Evolutionary conservation across 2,888 invertebrate species (phyloP).

Genomic region (Rhamnusium bicolor): DNA sequence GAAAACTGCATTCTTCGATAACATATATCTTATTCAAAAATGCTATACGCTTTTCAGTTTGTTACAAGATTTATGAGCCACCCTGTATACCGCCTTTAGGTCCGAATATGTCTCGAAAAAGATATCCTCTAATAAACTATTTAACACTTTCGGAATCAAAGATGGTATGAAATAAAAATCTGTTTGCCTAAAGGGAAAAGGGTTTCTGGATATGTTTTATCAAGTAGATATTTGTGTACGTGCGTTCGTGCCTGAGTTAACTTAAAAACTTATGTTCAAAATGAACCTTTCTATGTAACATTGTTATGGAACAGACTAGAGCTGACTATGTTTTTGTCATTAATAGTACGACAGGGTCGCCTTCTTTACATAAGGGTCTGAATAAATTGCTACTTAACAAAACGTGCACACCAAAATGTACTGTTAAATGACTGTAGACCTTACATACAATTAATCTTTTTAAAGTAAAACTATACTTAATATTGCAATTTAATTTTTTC

Average conservation of each 20-base stretch:
- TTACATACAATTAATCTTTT: background rate
- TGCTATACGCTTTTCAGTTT: too few relatives aligned
- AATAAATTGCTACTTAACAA: background rate
- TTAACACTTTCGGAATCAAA: background rate
- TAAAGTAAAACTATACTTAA: background rate
- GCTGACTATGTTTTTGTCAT: background rate
- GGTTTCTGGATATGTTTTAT: background rate
- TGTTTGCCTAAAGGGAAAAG: background rate
- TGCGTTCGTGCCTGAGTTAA: constrained; percentile 1
- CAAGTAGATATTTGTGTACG: constrained; percentile 4
- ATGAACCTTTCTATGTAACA: constrained; percentile 11
- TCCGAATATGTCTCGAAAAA: background rate
- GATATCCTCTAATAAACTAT: background rate
- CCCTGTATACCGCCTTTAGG: background rate
- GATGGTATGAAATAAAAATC: background rate
- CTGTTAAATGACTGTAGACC: background rate
- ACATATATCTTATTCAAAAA: too few relatives aligned
- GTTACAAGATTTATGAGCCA: too few relatives aligned
- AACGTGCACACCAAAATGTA: background rate
- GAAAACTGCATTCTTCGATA: too few relatives aligned
- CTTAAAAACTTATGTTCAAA: constrained; percentile 7
- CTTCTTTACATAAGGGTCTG: background rate
- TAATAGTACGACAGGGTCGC: background rate
- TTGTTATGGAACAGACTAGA: background rate
- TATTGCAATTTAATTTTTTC: too few relatives aligned